These are phyloP conservation scores for Lepetodrilus schrolli DNA, from an alignment of 2,888 invertebrate genomes.

Conservation along the genomic window DNA sequence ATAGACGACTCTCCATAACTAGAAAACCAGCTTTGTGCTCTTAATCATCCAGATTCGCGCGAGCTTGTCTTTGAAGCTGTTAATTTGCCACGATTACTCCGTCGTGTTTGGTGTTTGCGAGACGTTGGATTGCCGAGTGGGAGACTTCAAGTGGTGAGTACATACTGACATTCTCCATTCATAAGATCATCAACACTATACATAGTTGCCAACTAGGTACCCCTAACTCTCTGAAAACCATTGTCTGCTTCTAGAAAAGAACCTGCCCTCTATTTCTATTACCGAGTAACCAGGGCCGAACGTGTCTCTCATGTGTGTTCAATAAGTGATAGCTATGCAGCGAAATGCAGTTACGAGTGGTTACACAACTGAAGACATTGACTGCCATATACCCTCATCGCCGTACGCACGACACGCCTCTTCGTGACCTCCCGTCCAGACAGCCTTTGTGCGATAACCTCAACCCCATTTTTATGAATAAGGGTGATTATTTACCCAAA, in stretches of 20 bases:
- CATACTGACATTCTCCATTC: constrained; percentile 1
- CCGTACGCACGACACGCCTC: constrained; percentile 1
- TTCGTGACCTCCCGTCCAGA: neutral
- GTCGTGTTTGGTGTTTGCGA: neutral
- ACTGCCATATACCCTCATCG: neutral
- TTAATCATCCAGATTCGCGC: neutral
- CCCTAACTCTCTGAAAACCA: neutral
- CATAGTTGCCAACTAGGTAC: constrained; percentile 20
- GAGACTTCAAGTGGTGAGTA: neutral
- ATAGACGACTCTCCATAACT: neutral
- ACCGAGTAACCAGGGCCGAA: neutral
- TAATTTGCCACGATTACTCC: neutral
- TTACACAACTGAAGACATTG: neutral
- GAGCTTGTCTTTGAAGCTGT: neutral
- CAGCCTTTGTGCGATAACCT: neutral
- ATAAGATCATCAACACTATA: neutral
- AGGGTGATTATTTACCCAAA: constrained; percentile 20
- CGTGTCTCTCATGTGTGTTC: constrained; percentile 1
- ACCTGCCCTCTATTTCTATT: neutral
- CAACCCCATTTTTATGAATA: neutral
- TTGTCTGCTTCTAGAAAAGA: constrained; percentile 15
- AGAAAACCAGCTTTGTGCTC: neutral
- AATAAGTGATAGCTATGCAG: constrained; percentile 8
- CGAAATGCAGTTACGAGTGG: neutral
- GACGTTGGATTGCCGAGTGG: neutral